A percentile compares a stretch with the other conserved stretches of the same genome.
These are phyloP conservation scores for Onychomys arenicola DNA, from an alignment of 2,797 vertebrate species.

Conservation along the genomic window DNA sequence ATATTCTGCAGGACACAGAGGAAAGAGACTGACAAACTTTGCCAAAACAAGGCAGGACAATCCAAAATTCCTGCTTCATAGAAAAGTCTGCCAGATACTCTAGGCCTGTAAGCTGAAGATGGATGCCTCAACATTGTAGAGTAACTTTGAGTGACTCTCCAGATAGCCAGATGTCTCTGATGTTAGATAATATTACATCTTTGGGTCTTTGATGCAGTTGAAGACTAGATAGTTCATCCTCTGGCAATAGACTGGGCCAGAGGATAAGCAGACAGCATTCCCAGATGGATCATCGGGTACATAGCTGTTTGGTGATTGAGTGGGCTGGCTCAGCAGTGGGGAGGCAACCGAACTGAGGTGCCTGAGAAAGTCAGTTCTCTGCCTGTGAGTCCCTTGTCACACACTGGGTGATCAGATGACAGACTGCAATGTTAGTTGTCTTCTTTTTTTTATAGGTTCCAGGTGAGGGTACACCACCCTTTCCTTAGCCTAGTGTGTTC, in stretches of 20 bases:
- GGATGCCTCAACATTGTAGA: too few relatives aligned
- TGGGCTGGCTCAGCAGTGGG: neutral
- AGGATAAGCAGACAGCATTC: neutral
- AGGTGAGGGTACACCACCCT: neutral
- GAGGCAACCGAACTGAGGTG: neutral
- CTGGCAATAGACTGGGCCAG: neutral
- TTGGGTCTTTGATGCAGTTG: too few relatives aligned
- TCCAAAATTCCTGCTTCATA: too few relatives aligned
- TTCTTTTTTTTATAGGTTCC: neutral
- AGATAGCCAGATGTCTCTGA: too few relatives aligned
- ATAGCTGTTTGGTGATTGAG: neutral
- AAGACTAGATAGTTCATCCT: too few relatives aligned
- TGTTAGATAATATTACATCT: too few relatives aligned
- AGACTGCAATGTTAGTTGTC: neutral
- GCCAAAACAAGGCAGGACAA: too few relatives aligned
- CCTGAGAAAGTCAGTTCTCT: neutral
- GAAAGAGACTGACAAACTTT: too few relatives aligned
- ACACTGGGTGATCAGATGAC: neutral
- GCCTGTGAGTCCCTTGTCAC: neutral
- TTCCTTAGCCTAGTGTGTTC: neutral
- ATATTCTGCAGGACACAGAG: too few relatives aligned
- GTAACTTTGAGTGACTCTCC: too few relatives aligned
- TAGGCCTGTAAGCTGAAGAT: too few relatives aligned
- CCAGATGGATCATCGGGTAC: neutral
- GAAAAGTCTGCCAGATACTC: too few relatives aligned